These are phyloP conservation scores for Amphipoea oculea DNA, from an alignment of 2,888 invertebrate species.

Conservation along the genomic window DNA sequence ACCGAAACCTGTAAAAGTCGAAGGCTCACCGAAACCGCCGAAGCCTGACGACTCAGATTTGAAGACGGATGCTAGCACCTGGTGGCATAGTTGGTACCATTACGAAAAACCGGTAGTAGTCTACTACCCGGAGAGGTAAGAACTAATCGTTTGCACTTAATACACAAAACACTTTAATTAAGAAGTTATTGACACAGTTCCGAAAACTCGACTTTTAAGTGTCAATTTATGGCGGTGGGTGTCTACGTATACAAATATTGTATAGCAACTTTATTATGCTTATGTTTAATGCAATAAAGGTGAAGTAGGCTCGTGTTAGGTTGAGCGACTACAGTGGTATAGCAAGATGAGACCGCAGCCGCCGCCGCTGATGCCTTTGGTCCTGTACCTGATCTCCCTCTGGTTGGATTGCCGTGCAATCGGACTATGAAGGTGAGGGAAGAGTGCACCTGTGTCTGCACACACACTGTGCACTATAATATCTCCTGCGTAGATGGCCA, in stretches of 20 bases:
- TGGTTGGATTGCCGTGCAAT: neutral
- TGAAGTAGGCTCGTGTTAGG: neutral
- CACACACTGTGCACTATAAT: neutral
- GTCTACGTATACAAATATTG: neutral
- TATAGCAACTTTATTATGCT: too few species aligned
- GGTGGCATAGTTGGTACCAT: slow-evolving; percentile 48
- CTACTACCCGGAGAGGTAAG: slow-evolving; percentile 35
- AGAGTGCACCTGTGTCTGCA: neutral
- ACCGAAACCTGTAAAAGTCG: neutral
- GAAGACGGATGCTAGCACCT: slow-evolving; percentile 51
- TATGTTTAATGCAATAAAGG: neutral
- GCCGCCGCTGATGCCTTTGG: neutral
- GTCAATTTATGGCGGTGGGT: too few species aligned
- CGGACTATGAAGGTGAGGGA: neutral
- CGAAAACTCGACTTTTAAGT: neutral
- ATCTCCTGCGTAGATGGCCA: neutral
- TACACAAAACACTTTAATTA: neutral
- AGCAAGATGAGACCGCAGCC: neutral
- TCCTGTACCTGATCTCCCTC: neutral
- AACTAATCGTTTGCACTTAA: neutral
- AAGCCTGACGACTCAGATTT: slow-evolving; percentile 43
- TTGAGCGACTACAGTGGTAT: too few species aligned
- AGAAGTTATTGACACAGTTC: neutral
- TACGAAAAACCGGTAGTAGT: slow-evolving; percentile 23
- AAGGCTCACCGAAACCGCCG: slow-evolving; percentile 7